Conservation (phyloP, 64 coral and sea anemone species). For the Pocillopora verrucosa region DNA sequence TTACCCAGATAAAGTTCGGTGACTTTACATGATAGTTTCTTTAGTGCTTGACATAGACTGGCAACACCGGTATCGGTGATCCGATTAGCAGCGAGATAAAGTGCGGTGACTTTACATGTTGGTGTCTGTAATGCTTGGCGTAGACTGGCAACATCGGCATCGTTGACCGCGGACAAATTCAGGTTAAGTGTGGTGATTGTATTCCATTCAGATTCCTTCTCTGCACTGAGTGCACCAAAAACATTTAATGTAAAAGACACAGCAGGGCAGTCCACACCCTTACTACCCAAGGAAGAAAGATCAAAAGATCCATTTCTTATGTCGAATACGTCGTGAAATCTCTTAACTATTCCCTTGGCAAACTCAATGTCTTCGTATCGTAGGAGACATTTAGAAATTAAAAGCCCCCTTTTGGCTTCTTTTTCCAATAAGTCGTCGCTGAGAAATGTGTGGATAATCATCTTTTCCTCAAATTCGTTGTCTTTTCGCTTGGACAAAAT, state of each 20-base stretch:
- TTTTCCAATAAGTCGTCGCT: neutral
- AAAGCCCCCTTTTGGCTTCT: too few relatives aligned
- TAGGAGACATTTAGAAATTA: slow-evolving; percentile 12
- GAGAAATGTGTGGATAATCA: neutral
- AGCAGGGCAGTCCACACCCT: slow-evolving; percentile 13
- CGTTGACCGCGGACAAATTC: too few relatives aligned
- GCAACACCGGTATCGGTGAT: slow-evolving; percentile 6
- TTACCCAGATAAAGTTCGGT: too few relatives aligned
- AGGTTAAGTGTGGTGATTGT: too few relatives aligned
- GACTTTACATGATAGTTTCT: too few relatives aligned
- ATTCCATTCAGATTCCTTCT: too few relatives aligned
- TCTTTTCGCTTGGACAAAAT: neutral
- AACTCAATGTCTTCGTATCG: slow-evolving; percentile 18
- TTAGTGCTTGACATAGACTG: too few relatives aligned
- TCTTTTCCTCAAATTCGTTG: neutral
- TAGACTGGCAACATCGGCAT: neutral
- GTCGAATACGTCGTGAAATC: too few relatives aligned
- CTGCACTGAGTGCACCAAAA: neutral
- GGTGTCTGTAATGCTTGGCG: neutral
- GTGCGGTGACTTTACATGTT: neutral
- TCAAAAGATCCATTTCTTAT: too few relatives aligned
- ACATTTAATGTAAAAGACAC: slow-evolving; percentile 7
- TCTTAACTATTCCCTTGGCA: neutral
- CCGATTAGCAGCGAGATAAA: neutral
- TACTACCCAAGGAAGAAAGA: too few relatives aligned